Evolutionary conservation across 2,888 invertebrate species (phyloP).

Genomic region (Magallana nippona): DNA sequence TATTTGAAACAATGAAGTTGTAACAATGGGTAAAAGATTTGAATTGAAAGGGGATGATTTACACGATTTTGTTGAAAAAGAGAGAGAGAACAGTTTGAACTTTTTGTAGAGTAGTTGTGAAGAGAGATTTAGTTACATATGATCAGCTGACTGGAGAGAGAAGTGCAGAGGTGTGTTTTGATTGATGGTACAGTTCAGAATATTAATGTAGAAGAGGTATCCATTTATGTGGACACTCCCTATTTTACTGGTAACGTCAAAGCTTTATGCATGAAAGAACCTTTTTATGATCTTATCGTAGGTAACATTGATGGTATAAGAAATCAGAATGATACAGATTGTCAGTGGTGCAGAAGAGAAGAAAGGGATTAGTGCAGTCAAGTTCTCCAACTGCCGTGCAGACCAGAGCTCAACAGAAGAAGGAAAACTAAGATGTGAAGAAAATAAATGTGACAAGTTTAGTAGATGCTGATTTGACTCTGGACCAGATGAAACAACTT

Average conservation of each 20-base stretch:
- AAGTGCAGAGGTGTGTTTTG: constrained; percentile 43
- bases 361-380: neutral
- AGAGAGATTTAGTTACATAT: constrained; percentile 36
- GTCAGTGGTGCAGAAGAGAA: neutral
- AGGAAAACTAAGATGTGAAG: no score
- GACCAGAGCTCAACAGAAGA: no score
- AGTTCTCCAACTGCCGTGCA: neutral
- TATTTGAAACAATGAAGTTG: no score
- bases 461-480: no score
- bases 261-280: constrained; percentile 50
- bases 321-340: constrained; percentile 43
- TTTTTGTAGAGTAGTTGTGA: constrained; percentile 50
- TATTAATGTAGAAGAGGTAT: constrained; percentile 45
- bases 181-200: constrained; percentile 48
- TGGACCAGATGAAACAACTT: no score
- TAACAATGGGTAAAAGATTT: no score
- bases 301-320: constrained; percentile 47
- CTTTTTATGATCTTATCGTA: constrained; percentile 50
- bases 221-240: constrained; percentile 47
- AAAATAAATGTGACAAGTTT: no score
- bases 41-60: no score
- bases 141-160: constrained; percentile 46
- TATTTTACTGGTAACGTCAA: constrained; percentile 45
- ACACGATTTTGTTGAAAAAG: no score
- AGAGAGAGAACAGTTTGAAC: neutral